A percentile compares a stretch with the other conserved stretches of the same genome.
These are phyloP conservation scores for Leptarthrus brevirostris DNA, from an alignment of 2,888 invertebrate species.

Conservation along the genomic window DNA sequence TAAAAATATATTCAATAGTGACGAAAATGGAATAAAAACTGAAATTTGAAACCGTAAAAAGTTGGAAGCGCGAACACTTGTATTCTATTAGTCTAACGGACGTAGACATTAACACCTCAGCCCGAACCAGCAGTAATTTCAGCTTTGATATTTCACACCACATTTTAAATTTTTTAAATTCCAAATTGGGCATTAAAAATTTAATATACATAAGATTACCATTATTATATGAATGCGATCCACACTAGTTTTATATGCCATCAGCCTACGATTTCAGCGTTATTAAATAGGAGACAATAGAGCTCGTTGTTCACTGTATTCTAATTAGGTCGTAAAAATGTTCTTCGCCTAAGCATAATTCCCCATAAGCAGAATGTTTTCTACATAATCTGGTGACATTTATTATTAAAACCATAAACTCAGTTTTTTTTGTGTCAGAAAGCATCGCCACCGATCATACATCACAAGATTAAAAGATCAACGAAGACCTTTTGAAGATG, in stretches of 20 bases:
- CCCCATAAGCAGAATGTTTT: constrained; percentile 14
- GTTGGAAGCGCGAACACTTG: no score
- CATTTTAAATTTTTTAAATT: constrained; percentile 17
- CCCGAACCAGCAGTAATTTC: not conserved
- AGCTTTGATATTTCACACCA: not conserved
- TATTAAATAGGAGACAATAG: constrained; percentile 14
- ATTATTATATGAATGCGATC: constrained; percentile 24
- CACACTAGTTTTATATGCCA: constrained; percentile 28
- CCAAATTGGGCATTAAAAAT: constrained; percentile 14
- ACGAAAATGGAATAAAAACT: constrained; percentile 3
- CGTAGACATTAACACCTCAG: constrained; percentile 12
- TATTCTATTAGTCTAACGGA: not conserved
- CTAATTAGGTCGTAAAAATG: constrained; percentile 40
- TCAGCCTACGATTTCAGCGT: constrained; percentile 18
- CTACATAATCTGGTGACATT: constrained; percentile 14
- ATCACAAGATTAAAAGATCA: constrained; percentile 42
- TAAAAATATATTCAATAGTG: no score
- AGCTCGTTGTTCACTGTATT: constrained; percentile 22
- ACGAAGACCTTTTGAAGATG: not conserved
- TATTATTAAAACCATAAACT: constrained; percentile 36
- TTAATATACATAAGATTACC: constrained; percentile 29
- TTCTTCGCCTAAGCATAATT: constrained; percentile 32
- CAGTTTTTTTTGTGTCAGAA: constrained; percentile 19
- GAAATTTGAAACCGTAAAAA: constrained; percentile 32
- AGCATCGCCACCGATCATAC: constrained; percentile 40